Evolutionary conservation across 2,113 vertebrate genomes (phyloP).

Genomic region (Cryptotis parvus): DNA sequence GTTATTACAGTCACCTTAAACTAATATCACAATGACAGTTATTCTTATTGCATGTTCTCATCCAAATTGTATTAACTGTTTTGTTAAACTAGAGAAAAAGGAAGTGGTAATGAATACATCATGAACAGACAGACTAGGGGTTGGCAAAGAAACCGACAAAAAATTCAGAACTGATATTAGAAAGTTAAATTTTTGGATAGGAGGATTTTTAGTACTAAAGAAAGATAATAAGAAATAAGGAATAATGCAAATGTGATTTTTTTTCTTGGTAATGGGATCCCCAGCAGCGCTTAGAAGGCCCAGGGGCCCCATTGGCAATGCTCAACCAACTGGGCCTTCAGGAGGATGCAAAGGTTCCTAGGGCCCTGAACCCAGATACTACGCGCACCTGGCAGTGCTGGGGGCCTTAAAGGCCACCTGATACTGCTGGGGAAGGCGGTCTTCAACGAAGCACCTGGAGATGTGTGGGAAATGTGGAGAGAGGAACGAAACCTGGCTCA

Average conservation of each 20-base stretch:
- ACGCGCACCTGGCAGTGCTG: too few species aligned
- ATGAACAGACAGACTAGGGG: neutral
- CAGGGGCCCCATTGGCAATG: neutral
- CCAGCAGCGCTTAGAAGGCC: neutral
- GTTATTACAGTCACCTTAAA: slow-evolving; percentile 27
- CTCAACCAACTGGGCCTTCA: too few species aligned
- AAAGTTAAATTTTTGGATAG: slow-evolving; percentile 39
- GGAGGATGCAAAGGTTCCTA: too few species aligned
- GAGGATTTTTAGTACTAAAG: slow-evolving; percentile 20
- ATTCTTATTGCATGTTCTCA: slow-evolving; percentile 40
- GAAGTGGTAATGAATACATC: neutral
- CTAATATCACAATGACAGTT: neutral
- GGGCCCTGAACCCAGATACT: too few species aligned
- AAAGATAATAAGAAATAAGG: neutral
- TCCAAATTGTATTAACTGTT: neutral
- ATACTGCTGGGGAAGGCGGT: too few species aligned
- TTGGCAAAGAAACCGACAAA: neutral
- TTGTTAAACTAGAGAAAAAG: neutral
- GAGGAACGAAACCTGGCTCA: too few species aligned
- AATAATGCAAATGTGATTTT: neutral
- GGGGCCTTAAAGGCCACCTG: too few species aligned
- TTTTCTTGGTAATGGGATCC: neutral
- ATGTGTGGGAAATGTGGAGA: too few species aligned
- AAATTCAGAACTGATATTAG: neutral
- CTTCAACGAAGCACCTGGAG: too few species aligned